A percentile compares a stretch with the other conserved stretches of the same genome.
phyloP scores from a whole-genome alignment of 1,140 invertebrate species.

The Anagrus nilaparvatae region DNA sequence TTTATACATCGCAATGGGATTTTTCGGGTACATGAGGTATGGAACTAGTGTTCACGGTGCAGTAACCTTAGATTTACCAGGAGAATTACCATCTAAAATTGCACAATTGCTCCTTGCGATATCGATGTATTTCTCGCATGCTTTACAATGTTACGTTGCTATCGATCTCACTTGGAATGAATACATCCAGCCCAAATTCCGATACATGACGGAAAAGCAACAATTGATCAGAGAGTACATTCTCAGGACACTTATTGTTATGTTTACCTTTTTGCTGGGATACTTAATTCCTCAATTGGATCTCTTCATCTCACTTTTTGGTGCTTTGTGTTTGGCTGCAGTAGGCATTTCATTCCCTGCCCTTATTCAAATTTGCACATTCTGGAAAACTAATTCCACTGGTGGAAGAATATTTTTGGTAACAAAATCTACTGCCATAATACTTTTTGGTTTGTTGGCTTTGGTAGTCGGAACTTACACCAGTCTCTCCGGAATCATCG shows the following conservation, averaged over 20 bases:
- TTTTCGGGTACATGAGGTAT: constrained; percentile 71
- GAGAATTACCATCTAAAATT: constrained; percentile 54
- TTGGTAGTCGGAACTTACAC: constrained; percentile 62
- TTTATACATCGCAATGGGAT: constrained; percentile 64
- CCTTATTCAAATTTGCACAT: constrained; percentile 61
- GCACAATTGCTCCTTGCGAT: constrained; percentile 68
- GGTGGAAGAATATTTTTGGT: constrained; percentile 42
- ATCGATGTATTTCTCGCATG: constrained; percentile 75
- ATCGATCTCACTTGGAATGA: constrained; percentile 79
- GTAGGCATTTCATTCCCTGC: constrained; percentile 85
- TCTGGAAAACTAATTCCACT: constrained; percentile 47
- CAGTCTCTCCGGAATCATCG: constrained; percentile 52
- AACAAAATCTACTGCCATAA: constrained; percentile 58
- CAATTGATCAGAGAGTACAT: constrained; percentile 52
- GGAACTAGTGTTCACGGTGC: constrained; percentile 52
- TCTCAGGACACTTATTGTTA: constrained; percentile 55
- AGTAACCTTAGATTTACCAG: constrained; percentile 59
- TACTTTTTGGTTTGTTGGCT: constrained; percentile 56
- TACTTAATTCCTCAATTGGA: constrained; percentile 72
- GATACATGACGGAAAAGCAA: constrained; percentile 30
- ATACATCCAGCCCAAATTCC: constrained; percentile 37
- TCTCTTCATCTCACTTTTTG: constrained; percentile 81
- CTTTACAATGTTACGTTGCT: constrained; percentile 81
- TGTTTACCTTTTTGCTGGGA: constrained; percentile 77
- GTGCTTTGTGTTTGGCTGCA: constrained; percentile 73